Base-by-base conservation (phyloP, 92 coral and sea anemone genomes). In the Muricea muricata region DNA sequence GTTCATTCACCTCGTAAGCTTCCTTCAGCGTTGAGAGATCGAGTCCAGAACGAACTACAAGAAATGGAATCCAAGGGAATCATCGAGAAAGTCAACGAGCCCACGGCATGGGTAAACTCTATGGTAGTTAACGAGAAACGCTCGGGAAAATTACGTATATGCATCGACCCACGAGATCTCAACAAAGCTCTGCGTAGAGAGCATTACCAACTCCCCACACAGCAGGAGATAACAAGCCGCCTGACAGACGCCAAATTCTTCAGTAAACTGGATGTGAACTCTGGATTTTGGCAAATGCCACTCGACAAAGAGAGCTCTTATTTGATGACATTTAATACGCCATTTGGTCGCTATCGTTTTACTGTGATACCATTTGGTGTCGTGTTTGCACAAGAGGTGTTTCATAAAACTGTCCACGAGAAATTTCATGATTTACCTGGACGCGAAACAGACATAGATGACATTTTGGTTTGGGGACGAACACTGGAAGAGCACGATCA, bases 121-220 rank as follows among this genome's bases (percentile, higher is more conserved):
- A 86, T 82, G 85, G 90, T 86, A 0, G 67, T 86, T 21, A 77
- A 75, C 37, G 88, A 89, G 66, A 90, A 90, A 57, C 65, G 46
- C 3, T 78, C 86, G 15, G 93, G 89, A 41, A 73, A 84, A 55
- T 87, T 91, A 14, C 57, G 91, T n/a, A 83, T 87, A 3, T 91
- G 93, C 68, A 91, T 91, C 30, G 91, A 88, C 68, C 94, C 91
- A 12, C 87, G 85, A 7, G 87, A 91, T 68, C 90, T 88, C 7
- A 91, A 87, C 82, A 91, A 87, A 33, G 94, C 84, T 0, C 25
- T 87, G 21, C 56, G 21, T 34, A 57, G 89, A 6, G 91, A 91
- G 42, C 88, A 86, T 63, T 84, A 91, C 80, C 91, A 91, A 65
- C 60, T 87, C 0, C 91, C 93, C 10, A 91, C 93, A 24, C 93